A percentile compares a stretch with the other conserved stretches of the same genome.
Conservation (phyloP, 2,113 vertebrate species). For the Callipepla squamata region DNA sequence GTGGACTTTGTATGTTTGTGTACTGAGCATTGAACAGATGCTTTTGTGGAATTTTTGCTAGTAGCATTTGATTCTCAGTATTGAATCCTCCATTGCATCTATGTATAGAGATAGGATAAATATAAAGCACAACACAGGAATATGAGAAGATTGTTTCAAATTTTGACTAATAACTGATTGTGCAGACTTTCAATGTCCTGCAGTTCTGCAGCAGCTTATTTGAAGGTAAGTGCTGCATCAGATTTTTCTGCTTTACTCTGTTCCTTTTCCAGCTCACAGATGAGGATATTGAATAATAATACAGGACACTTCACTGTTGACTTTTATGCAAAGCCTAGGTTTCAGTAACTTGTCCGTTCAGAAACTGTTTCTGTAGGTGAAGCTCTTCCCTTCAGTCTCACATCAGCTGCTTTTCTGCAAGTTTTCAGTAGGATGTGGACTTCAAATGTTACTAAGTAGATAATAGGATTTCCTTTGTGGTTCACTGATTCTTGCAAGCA, state of each 20-base stretch:
- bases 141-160: not conserved
- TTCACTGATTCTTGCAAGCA: not conserved
- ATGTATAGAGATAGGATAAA: not conserved
- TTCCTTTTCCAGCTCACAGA: not conserved
- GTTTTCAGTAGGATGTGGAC: not conserved
- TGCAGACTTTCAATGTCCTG: not conserved
- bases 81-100: not conserved
- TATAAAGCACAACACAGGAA: not conserved
- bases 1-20: not conserved
- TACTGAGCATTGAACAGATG: not conserved
- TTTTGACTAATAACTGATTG: not conserved
- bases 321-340: not conserved
- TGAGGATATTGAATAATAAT: not conserved
- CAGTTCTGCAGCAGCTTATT: not conserved
- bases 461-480: not conserved
- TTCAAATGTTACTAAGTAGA: not conserved
- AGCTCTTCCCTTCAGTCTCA: not conserved
- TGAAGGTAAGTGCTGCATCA: not conserved
- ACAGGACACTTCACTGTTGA: not conserved
- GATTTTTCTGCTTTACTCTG: not conserved
- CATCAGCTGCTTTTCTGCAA: not conserved
- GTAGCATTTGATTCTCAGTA: not conserved
- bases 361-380: not conserved
- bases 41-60: not conserved
- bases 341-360: not conserved